Percentiles rank a stretch among this genome's conserved stretches.
phyloP scores from a whole-genome alignment of 2,113 vertebrate genomes.

The Xiphias gladius region DNA sequence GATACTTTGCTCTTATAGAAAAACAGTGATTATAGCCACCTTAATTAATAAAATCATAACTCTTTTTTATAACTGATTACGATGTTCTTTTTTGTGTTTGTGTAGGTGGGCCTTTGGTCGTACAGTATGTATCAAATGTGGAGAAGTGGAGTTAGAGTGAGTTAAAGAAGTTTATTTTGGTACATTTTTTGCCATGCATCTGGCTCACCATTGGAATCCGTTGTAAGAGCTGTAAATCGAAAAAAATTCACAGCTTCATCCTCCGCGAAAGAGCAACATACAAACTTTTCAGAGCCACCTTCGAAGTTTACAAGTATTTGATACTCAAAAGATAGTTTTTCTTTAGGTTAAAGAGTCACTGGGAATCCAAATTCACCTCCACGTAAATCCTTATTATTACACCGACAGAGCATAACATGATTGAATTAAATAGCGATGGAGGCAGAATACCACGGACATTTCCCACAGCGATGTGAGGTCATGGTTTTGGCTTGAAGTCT shows the following conservation, averaged over 20 bases:
- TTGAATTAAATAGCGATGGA: conserved; percentile 66
- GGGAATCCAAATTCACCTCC: conserved; percentile 42
- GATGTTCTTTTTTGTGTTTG: too few relatives aligned
- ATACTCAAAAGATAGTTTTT: not conserved
- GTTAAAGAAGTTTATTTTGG: too few relatives aligned
- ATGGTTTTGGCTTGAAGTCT: conserved; percentile 53
- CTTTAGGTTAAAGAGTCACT: conserved; percentile 15
- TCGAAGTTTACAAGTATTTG: not conserved
- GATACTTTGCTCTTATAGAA: too few relatives aligned
- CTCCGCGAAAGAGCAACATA: not conserved
- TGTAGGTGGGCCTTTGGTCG: too few relatives aligned
- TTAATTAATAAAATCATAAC: too few relatives aligned
- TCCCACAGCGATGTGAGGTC: conserved; percentile 75
- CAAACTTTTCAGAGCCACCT: not conserved
- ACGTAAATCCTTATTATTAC: conserved; percentile 48
- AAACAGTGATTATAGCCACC: too few relatives aligned
- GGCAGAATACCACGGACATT: conserved; percentile 58
- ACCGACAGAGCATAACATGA: conserved; percentile 59
- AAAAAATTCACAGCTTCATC: not conserved
- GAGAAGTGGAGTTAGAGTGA: too few relatives aligned
- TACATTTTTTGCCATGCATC: too few relatives aligned
- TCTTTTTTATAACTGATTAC: too few relatives aligned
- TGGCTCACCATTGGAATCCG: too few relatives aligned
- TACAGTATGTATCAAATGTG: too few relatives aligned
- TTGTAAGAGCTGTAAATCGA: too few relatives aligned